Evolutionary conservation across 2,888 invertebrate species (phyloP).

Genomic region (Synanthedon andrenaeformis): DNA sequence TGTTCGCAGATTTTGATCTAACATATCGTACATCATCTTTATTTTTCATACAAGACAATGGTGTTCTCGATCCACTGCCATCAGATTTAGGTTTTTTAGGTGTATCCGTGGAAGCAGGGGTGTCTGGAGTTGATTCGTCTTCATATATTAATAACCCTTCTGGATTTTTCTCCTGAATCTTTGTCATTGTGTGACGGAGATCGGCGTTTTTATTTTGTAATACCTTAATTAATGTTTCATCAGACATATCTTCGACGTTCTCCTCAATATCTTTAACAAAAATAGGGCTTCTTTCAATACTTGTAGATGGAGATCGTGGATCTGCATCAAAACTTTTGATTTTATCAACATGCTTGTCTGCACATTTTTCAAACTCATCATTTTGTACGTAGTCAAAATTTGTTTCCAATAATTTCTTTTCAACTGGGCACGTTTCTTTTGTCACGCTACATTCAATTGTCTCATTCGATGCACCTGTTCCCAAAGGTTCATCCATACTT

Average conservation of each 20-base stretch:
- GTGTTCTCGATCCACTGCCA: conserved; percentile 51
- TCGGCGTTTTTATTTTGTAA: conserved; percentile 49
- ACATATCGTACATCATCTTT: conserved; percentile 39
- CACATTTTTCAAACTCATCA: conserved; percentile 24
- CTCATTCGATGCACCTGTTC: conserved; percentile 53
- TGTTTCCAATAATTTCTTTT: conserved; percentile 67
- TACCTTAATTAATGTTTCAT: conserved; percentile 54
- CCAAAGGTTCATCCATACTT: conserved; percentile 41
- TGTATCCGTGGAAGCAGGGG: conserved; percentile 25
- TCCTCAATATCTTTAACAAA: conserved; percentile 32
- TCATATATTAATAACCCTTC: conserved; percentile 71
- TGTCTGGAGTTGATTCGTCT: conserved; percentile 40
- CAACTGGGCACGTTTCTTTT: conserved; percentile 33
- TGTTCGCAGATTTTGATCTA: conserved; percentile 60
- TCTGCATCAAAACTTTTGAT: conserved; percentile 47
- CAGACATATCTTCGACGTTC: conserved; percentile 62
- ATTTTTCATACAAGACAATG: conserved; percentile 64
- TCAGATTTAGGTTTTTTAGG: conserved; percentile 47
- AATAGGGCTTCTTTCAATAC: conserved; percentile 63
- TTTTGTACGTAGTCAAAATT: conserved; percentile 69
- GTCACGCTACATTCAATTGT: conserved; percentile 40
- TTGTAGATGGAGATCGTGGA: conserved; percentile 59
- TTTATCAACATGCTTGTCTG: conserved; percentile 20
- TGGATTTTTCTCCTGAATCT: conserved; percentile 36
- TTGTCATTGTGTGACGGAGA: conserved; percentile 25